Evolutionary conservation across 1,140 invertebrate genomes (phyloP).

Genomic region (Atta cephalotes): DNA sequence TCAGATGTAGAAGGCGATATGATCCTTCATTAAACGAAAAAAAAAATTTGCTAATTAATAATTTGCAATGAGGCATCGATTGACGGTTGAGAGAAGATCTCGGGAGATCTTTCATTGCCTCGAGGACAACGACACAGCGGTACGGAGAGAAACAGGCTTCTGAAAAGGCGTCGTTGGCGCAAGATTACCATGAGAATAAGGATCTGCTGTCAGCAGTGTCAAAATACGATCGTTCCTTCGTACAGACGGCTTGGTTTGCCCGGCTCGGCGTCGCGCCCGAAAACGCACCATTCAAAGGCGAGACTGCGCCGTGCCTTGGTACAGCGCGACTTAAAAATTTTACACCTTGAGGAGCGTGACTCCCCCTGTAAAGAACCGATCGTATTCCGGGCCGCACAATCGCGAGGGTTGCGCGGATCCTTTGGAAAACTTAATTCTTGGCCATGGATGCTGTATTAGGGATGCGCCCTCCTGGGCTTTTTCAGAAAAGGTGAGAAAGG

Average conservation of each 20-base stretch:
- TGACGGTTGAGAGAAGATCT: conserved; percentile 1
- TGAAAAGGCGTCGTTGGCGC: conserved; percentile 43
- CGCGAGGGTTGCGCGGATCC: conserved; percentile 13
- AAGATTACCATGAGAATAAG: conserved; percentile 73
- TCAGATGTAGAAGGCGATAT: background rate
- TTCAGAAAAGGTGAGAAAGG: conserved; percentile 20
- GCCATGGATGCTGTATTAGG: background rate
- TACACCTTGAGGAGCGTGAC: conserved; percentile 33
- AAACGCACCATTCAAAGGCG: conserved; percentile 28
- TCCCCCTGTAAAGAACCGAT: conserved; percentile 14
- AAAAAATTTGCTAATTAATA: background rate
- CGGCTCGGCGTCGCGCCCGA: conserved; percentile 19
- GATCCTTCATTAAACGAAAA: background rate
- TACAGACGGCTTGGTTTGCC: background rate
- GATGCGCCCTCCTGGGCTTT: background rate
- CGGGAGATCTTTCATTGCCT: conserved; percentile 15
- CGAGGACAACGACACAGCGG: conserved; percentile 35
- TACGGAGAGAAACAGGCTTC: background rate
- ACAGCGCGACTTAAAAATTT: conserved; percentile 56
- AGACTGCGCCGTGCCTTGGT: conserved; percentile 13
- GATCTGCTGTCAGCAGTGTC: conserved; percentile 69
- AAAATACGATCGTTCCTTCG: conserved; percentile 70
- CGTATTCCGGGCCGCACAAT: conserved; percentile 36
- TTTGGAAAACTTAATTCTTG: conserved; percentile 49
- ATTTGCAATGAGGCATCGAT: background rate